These are phyloP conservation scores for Hipparchia sbordonii DNA, from an alignment of 2,888 invertebrate genomes.

Conservation along the genomic window DNA sequence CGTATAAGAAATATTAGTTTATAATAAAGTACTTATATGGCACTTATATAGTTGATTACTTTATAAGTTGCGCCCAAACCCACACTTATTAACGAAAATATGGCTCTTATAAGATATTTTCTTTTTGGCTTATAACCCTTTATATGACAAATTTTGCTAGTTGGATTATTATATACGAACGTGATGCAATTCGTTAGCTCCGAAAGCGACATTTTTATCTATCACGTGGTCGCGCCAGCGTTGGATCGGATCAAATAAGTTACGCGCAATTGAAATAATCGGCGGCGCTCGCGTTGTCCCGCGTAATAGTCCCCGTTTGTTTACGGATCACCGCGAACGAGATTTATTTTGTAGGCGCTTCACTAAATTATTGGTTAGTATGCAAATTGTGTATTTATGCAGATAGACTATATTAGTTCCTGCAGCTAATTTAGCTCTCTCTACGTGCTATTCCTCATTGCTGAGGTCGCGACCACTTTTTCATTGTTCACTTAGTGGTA, in stretches of 20 bases:
- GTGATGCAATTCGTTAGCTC: conserved; percentile 26
- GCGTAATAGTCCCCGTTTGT: conserved; percentile 24
- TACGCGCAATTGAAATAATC: conserved; percentile 32
- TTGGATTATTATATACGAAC: conserved; percentile 17
- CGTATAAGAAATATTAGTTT: too few relatives aligned
- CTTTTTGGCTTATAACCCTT: too few relatives aligned
- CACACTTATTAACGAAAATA: too few relatives aligned
- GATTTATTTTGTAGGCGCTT: conserved; percentile 18
- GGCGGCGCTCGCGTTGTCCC: conserved; percentile 14
- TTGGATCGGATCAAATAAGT: conserved; percentile 29
- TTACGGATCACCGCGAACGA: conserved; percentile 19
- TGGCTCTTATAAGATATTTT: too few relatives aligned
- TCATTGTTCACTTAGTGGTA: background rate
- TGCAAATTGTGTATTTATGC: conserved; percentile 12
- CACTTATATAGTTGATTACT: too few relatives aligned
- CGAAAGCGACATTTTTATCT: conserved; percentile 34
- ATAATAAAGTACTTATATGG: too few relatives aligned
- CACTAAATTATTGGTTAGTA: conserved; percentile 18
- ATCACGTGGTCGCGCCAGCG: conserved; percentile 26
- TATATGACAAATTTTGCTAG: too few relatives aligned
- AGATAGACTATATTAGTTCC: background rate
- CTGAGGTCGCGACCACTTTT: background rate
- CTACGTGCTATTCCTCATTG: background rate
- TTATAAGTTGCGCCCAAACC: too few relatives aligned
- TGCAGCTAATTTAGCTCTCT: background rate